phyloP scores from a whole-genome alignment of 2,113 vertebrate genomes.

The Campylorhamphus procurvoides region DNA sequence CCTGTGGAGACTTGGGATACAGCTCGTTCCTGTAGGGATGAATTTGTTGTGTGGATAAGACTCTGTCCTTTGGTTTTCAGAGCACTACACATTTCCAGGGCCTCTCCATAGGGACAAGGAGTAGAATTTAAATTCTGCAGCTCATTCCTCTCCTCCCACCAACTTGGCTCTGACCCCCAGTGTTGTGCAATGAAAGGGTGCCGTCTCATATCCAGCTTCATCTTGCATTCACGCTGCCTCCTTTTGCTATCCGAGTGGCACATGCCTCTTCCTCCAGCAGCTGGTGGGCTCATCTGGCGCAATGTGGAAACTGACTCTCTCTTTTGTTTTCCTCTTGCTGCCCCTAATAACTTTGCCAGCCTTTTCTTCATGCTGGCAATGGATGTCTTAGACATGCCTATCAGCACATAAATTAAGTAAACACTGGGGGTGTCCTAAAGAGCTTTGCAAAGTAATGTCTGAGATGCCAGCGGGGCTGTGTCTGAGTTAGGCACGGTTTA shows the following conservation, averaged over 20 bases:
- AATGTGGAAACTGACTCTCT: background rate
- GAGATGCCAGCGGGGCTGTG: background rate
- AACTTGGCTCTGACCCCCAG: background rate
- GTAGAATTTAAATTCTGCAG: background rate
- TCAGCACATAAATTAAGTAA: constrained; percentile 51
- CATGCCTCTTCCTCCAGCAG: constrained; percentile 34
- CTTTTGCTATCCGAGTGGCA: background rate
- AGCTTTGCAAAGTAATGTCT: constrained; percentile 23
- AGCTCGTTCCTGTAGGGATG: background rate
- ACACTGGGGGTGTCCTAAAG: constrained; percentile 35
- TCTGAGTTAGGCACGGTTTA: background rate
- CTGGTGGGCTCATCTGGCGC: constrained; percentile 40
- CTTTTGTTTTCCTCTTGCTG: constrained; percentile 8
- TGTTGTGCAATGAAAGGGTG: background rate
- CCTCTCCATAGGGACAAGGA: background rate
- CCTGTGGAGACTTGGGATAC: background rate
- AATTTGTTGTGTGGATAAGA: accelerated
- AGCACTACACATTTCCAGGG: background rate
- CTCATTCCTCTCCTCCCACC: background rate
- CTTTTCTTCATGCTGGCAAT: background rate
- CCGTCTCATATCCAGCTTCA: background rate
- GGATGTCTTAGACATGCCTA: constrained; percentile 19
- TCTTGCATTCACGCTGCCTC: constrained; percentile 5
- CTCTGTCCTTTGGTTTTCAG: background rate
- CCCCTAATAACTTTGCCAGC: constrained; percentile 6